Conservation (phyloP, 1,140 invertebrate species). For the Rhopalosiphum maidis region DNA sequence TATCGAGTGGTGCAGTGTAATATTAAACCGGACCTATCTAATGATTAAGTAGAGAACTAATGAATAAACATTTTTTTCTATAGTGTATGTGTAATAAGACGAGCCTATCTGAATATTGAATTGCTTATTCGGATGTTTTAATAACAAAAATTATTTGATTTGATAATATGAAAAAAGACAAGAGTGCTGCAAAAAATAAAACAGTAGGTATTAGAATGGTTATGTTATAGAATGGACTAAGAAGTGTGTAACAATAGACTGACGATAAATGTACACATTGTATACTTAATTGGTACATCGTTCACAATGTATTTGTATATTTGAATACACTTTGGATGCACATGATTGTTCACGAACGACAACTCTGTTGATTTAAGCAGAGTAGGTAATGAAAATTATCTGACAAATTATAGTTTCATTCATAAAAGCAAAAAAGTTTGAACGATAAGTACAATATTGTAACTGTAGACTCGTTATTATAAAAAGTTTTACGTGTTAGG, state of each 20-base stretch:
- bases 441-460: too few species aligned
- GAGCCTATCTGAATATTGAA: neutral
- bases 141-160: neutral
- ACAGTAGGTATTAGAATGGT: neutral
- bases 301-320: neutral
- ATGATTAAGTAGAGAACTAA: neutral
- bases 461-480: too few species aligned
- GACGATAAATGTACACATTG: neutral
- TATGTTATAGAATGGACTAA: neutral
- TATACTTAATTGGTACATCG: neutral
- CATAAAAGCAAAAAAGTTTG: too few species aligned
- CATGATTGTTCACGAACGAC: neutral
- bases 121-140: neutral
- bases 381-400: neutral
- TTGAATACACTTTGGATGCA: neutral
- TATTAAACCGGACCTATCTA: neutral
- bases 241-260: neutral
- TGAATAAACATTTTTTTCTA: neutral
- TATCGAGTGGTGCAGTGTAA: neutral
- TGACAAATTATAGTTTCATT: neutral
- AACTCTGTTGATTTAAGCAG: neutral
- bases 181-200: neutral
- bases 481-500: neutral
- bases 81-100: neutral
- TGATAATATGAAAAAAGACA: neutral